Evolutionary conservation across 2,797 vertebrate genomes (phyloP).

Genomic region (Anguilla pacifica): DNA sequence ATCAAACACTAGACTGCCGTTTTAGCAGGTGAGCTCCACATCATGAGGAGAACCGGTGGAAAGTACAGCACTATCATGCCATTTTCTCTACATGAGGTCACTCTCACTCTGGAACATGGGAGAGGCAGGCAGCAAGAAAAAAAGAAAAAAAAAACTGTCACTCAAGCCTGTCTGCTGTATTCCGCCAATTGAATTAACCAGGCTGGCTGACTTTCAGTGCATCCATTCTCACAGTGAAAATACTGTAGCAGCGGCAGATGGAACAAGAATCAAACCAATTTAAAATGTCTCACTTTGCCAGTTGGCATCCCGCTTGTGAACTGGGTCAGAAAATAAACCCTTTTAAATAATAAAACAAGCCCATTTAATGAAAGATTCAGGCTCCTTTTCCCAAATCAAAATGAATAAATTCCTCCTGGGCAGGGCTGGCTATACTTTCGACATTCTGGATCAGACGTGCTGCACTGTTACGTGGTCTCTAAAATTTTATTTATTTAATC

Average conservation of each 20-base stretch:
- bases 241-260: conserved; percentile 65
- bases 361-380: conserved; percentile 73
- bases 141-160: not conserved
- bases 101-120: not conserved
- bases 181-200: conserved; percentile 48
- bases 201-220: conserved; percentile 46
- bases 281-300: conserved; percentile 70
- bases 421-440: conserved; percentile 57
- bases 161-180: conserved; percentile 3
- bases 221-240: conserved; percentile 49
- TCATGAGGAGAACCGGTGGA: not conserved
- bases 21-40: not conserved
- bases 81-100: conserved; percentile 13
- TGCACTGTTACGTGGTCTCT: conserved; percentile 5
- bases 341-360: conserved; percentile 75
- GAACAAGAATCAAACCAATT: conserved; percentile 69
- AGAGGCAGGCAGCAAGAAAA: not conserved
- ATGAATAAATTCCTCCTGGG: conserved; percentile 61
- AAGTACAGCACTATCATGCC: not conserved
- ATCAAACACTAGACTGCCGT: conserved; percentile 8
- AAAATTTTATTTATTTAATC: conserved; percentile 28
- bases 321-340: conserved; percentile 70
- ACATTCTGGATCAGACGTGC: conserved; percentile 45
- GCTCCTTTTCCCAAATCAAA: conserved; percentile 53
- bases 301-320: conserved; percentile 70